phyloP scores from a whole-genome alignment of 2,797 vertebrate species.

The Otus scops region DNA sequence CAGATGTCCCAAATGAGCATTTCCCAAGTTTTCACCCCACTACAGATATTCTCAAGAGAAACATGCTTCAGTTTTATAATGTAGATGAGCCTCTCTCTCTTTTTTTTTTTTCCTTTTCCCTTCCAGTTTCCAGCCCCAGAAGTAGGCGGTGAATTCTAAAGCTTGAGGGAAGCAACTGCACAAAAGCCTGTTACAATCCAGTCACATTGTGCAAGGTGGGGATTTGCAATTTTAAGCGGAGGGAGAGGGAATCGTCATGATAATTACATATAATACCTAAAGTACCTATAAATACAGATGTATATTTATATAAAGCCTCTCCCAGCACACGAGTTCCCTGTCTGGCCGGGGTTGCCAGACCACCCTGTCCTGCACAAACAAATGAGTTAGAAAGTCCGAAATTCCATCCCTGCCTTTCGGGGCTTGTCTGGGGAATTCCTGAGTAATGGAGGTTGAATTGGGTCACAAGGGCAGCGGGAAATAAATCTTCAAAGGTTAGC shows the following conservation, averaged over 20 bases:
- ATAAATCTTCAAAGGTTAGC: slow-evolving; percentile 53
- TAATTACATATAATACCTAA: slow-evolving; percentile 14
- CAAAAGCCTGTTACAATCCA: slow-evolving; percentile 46
- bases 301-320: slow-evolving; percentile 42
- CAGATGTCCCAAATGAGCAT: slow-evolving; percentile 40
- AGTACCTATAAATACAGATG: slow-evolving; percentile 28
- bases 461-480: slow-evolving; percentile 65
- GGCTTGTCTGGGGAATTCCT: slow-evolving; percentile 84
- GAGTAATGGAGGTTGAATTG: slow-evolving; percentile 84
- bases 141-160: slow-evolving; percentile 36
- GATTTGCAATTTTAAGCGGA: slow-evolving; percentile 68
- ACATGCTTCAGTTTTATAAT: slow-evolving; percentile 56
- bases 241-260: slow-evolving; percentile 29
- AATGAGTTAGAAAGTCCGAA: slow-evolving; percentile 83
- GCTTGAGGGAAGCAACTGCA: neutral
- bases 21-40: slow-evolving; percentile 37
- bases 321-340: slow-evolving; percentile 66
- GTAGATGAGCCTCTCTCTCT: slow-evolving; percentile 33
- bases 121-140: neutral
- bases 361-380: slow-evolving; percentile 87
- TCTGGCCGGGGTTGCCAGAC: slow-evolving; percentile 78
- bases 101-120: neutral
- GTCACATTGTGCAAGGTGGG: slow-evolving; percentile 40
- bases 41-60: slow-evolving; percentile 41
- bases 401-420: slow-evolving; percentile 77